These are phyloP conservation scores for Acestrorhynchus altus DNA, from an alignment of 2,797 vertebrate species.

Conservation along the genomic window DNA sequence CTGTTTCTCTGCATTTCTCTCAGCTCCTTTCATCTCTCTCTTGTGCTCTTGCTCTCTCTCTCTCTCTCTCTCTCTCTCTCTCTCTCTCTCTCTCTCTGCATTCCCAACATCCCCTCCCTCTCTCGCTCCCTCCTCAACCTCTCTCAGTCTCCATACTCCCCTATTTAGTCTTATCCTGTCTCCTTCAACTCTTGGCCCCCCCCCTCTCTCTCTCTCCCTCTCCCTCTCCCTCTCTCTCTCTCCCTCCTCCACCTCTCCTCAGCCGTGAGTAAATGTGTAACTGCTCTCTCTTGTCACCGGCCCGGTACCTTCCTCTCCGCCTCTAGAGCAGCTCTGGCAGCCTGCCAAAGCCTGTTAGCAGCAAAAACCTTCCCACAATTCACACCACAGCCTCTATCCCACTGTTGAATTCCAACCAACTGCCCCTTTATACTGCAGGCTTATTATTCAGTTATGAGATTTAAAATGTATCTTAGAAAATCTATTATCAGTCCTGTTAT, in stretches of 20 bases:
- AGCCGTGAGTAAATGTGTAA: slow-evolving; percentile 33
- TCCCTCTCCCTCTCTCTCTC: slow-evolving; percentile 5
- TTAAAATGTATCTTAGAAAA: too few relatives aligned
- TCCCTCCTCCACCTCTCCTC: slow-evolving; percentile 7
- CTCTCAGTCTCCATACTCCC: neutral
- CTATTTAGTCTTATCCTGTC: slow-evolving; percentile 7
- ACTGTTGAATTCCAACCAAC: slow-evolving; percentile 25
- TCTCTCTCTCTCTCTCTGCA: neutral
- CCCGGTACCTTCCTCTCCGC: slow-evolving; percentile 36
- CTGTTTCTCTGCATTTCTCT: slow-evolving; percentile 31
- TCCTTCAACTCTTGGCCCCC: neutral
- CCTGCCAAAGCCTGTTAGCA: slow-evolving; percentile 53
- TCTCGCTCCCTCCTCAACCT: neutral
- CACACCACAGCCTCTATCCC: slow-evolving; percentile 38
- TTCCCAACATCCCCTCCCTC: slow-evolving; percentile 20
- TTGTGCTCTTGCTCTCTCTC: neutral
- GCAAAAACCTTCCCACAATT: slow-evolving; percentile 46
- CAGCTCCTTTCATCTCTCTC: slow-evolving; percentile 1
- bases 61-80: neutral
- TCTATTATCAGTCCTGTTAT: too few relatives aligned
- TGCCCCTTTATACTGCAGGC: neutral
- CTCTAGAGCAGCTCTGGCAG: slow-evolving; percentile 40
- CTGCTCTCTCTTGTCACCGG: slow-evolving; percentile 20
- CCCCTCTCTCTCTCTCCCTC: neutral
- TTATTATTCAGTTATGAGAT: too few relatives aligned